Conservation (phyloP, 2,113 vertebrate genomes). For the Cyprinodon tularosa region DNA sequence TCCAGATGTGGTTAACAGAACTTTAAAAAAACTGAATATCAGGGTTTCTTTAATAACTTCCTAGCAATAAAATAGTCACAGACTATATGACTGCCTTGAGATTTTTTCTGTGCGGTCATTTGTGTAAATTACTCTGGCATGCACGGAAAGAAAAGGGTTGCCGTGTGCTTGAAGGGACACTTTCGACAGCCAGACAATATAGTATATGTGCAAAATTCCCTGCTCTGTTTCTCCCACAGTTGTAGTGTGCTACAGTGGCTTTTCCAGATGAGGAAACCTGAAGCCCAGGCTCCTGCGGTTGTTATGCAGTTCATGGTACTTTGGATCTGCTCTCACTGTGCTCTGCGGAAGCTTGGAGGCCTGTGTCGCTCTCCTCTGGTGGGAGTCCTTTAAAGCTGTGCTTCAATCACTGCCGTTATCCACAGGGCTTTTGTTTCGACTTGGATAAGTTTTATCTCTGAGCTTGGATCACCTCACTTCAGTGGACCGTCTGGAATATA, state of each 20-base stretch:
- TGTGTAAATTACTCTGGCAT: constrained; percentile 19
- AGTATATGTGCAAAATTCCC: constrained; percentile 44
- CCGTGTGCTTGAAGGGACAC: constrained; percentile 30
- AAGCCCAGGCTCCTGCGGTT: constrained; percentile 59
- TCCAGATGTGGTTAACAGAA: constrained; percentile 42
- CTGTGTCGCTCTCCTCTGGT: constrained; percentile 38
- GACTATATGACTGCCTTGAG: neutral
- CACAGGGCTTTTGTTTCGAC: constrained; percentile 59
- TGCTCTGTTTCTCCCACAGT: neutral
- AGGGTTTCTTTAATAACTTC: constrained; percentile 4
- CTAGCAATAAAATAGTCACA: constrained; percentile 1
- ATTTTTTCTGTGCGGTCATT: constrained; percentile 19
- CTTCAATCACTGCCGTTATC: constrained; percentile 43
- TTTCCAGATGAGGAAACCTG: constrained; percentile 71
- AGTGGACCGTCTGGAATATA: constrained; percentile 42
- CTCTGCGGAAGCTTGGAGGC: constrained; percentile 45
- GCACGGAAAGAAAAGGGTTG: constrained; percentile 15
- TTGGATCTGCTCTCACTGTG: constrained; percentile 44
- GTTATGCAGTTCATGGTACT: constrained; percentile 61
- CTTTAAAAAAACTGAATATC: constrained; percentile 6
- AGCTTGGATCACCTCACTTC: constrained; percentile 44
- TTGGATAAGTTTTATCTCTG: constrained; percentile 61
- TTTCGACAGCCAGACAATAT: constrained; percentile 60
- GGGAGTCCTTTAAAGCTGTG: constrained; percentile 51
- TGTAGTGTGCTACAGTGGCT: constrained; percentile 54